These are phyloP conservation scores for Drosophila nasuta DNA, from an alignment of 1,140 invertebrate genomes.

Conservation along the genomic window DNA sequence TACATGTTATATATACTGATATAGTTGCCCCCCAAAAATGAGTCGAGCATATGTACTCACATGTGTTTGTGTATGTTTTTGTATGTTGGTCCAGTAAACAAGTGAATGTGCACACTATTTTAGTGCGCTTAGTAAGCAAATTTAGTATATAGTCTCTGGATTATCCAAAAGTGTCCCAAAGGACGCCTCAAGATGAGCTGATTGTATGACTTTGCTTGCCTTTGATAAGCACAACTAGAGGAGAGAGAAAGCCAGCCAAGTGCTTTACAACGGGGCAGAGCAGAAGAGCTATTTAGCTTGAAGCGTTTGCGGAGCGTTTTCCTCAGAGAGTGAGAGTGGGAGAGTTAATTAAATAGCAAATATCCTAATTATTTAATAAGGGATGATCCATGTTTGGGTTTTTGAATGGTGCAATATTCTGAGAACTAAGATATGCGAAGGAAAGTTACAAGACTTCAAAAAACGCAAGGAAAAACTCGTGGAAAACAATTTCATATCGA, in stretches of 20 bases:
- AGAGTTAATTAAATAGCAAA: neutral
- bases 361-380: neutral
- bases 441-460: too few relatives aligned
- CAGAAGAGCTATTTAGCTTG: neutral
- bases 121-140: constrained; percentile 38
- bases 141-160: constrained; percentile 33
- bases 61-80: neutral
- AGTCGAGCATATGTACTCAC: constrained; percentile 10
- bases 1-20: too few relatives aligned
- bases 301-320: neutral
- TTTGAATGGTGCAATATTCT: too few relatives aligned
- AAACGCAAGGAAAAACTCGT: too few relatives aligned
- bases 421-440: too few relatives aligned
- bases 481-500: too few relatives aligned
- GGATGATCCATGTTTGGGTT: too few relatives aligned
- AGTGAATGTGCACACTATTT: constrained; percentile 29
- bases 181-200: constrained; percentile 26
- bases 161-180: constrained; percentile 39
- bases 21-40: constrained; percentile 23
- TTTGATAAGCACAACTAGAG: constrained; percentile 2
- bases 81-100: constrained; percentile 21
- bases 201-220: constrained; percentile 3
- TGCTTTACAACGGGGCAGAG: constrained; percentile 1
- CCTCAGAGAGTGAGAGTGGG: neutral
- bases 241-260: neutral